Evolutionary conservation across 2,888 invertebrate genomes (phyloP), one percentile per base, ranked within the genome.

Genomic region (Drosophila crucigera): DNA sequence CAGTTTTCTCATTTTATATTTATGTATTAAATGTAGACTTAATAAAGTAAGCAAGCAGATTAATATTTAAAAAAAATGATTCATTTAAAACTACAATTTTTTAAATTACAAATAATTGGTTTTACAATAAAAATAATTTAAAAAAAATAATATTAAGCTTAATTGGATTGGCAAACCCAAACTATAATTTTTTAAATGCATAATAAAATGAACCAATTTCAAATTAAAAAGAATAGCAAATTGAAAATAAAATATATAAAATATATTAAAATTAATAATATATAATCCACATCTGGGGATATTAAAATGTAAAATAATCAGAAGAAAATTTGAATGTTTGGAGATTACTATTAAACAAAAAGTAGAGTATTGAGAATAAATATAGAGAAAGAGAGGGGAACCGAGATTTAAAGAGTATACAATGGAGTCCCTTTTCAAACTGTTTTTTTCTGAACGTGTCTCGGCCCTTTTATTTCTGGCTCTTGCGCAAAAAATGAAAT

Each of bases 401-500:
- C 25, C 9, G 4, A 2, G 25, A 14, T 28, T 16, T 41, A 35
- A 10, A 65, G 73, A 19, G 60, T 11, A 73, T 37, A 31, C 19
- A 14, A n/a, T 10, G 43, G 30, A n/a, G 31, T n/a, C 10, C 3
- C 22, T n/a, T 59, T 28, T 3, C 6, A n/a, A 22, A 28, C 25
- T 43, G 19, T 3, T 22, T 39, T 43, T 47, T 10, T 16, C 14
- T 14, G 19, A 19, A 28, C 39, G 35, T 47, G 22, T 11, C 31
- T 50, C 52, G 35, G 37, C 25, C 52, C 39, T 68, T 78, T 79
- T 41, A 19, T 54, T 47, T 49, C 19, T 11, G 43, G 25, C 31
- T 16, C 47, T 9, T 73, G 47, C 49, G 60, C 50, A n/a, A 59
- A 79, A 72, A 68, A 68, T 62, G 19, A 78, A 83, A 79, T 84